These are phyloP conservation scores for Haliclona indistincta DNA, from an alignment of 37 sponge, comb jelly and placozoan genomes.

Conservation along the genomic window DNA sequence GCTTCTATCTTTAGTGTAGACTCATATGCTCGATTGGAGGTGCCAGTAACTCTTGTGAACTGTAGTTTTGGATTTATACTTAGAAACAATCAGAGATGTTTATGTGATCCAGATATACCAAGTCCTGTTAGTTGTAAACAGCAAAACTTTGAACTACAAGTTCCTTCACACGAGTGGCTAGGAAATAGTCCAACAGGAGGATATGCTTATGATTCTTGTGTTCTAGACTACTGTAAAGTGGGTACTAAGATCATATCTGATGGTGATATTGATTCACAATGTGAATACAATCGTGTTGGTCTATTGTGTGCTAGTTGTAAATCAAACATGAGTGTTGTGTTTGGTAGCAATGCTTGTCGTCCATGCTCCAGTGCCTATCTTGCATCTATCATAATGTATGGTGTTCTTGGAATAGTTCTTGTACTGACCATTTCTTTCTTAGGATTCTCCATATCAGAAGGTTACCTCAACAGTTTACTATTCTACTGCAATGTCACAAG, in stretches of 20 bases:
- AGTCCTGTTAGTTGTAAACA: neutral
- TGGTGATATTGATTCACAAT: slow-evolving; percentile 21
- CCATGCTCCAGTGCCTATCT: slow-evolving; percentile 11
- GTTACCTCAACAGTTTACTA: slow-evolving; percentile 44
- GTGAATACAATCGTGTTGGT: slow-evolving; percentile 34
- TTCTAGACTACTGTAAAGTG: slow-evolving; percentile 44
- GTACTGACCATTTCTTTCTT: slow-evolving; percentile 23
- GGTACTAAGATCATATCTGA: too few species aligned
- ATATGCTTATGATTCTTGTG: slow-evolving; percentile 1
- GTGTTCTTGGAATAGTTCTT: slow-evolving; percentile 19
- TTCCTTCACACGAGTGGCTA: slow-evolving; percentile 26
- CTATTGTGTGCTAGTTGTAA: slow-evolving; percentile 42
- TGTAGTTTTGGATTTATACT: slow-evolving; percentile 27
- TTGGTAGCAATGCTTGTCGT: slow-evolving; percentile 50
- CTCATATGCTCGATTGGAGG: neutral
- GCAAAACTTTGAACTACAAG: neutral
- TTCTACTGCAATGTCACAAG: slow-evolving; percentile 35
- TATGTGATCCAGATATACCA: neutral
- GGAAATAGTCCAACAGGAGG: slow-evolving; percentile 17
- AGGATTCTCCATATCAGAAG: slow-evolving; percentile 39
- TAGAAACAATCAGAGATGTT: neutral
- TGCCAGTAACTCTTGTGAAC: slow-evolving; percentile 21
- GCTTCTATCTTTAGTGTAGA: neutral
- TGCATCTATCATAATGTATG: slow-evolving; percentile 7
- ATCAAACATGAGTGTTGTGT: slow-evolving; percentile 23